These are phyloP conservation scores for Chymomyza costata DNA, from an alignment of 1,140 invertebrate species.

Conservation along the genomic window DNA sequence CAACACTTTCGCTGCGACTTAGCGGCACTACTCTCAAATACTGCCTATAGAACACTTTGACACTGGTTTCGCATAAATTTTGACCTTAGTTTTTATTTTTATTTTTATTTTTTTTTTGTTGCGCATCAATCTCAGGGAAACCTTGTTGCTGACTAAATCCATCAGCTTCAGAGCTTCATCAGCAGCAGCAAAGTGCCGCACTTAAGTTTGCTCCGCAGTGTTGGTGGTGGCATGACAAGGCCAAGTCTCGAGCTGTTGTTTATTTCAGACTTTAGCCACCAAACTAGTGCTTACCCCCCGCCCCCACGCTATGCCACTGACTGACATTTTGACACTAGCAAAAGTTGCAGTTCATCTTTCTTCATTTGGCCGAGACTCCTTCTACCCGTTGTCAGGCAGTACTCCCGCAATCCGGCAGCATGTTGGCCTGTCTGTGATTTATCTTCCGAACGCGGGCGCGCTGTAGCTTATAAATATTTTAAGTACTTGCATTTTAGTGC, in stretches of 20 bases:
- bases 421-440: conserved; percentile 43
- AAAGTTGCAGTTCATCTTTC: conserved; percentile 52
- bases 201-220: conserved; percentile 11
- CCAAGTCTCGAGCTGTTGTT: conserved; percentile 28
- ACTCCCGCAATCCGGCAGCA: too few species aligned
- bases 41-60: conserved; percentile 12
- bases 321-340: conserved; percentile 41
- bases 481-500: conserved; percentile 67
- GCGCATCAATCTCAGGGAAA: conserved; percentile 48
- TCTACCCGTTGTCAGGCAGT: conserved; percentile 30
- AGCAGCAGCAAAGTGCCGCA: conserved; percentile 31
- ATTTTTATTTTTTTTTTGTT: conserved; percentile 21
- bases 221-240: conserved; percentile 31
- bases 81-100: conserved; percentile 36
- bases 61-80: conserved; percentile 45
- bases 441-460: conserved; percentile 38
- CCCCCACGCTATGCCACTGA: conserved; percentile 2
- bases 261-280: conserved; percentile 31
- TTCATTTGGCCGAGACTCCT: conserved; percentile 53
- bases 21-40: too few species aligned
- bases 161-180: conserved; percentile 41
- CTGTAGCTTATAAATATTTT: conserved; percentile 64
- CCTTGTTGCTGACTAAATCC: conserved; percentile 27
- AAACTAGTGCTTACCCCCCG: background rate
- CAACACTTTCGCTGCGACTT: conserved; percentile 43